phyloP scores from a whole-genome alignment of 2,888 invertebrate genomes.

The Chymomyza amoena region DNA sequence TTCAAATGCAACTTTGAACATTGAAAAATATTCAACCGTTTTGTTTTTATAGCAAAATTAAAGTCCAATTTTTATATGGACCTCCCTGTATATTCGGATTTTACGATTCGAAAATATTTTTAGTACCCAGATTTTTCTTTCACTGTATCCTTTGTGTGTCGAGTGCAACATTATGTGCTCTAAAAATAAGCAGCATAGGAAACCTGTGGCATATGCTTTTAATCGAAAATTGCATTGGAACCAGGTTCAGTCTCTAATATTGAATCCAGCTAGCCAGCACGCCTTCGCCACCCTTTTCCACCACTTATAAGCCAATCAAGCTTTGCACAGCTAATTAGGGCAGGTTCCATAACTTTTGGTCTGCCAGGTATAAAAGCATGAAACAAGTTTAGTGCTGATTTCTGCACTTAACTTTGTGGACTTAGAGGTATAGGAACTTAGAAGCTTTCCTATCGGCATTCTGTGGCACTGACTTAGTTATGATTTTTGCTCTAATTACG shows the following conservation, averaged over 20 bases:
- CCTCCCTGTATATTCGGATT: too few species aligned
- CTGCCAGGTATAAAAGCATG: not conserved
- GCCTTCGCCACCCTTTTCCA: not conserved
- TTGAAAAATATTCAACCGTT: too few species aligned
- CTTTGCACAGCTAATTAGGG: not conserved
- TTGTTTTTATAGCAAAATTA: too few species aligned
- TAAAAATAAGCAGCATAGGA: not conserved
- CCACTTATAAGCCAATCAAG: not conserved
- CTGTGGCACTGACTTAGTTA: not conserved
- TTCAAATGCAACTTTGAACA: too few species aligned
- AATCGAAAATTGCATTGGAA: not conserved
- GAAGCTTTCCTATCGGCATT: not conserved
- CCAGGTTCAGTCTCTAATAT: not conserved
- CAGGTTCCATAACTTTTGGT: not conserved
- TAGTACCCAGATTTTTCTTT: too few species aligned
- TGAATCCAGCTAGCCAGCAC: not conserved
- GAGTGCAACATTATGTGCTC: not conserved
- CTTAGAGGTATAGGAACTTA: too few species aligned
- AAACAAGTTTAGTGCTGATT: not conserved
- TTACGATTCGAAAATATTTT: too few species aligned
- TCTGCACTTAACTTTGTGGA: not conserved
- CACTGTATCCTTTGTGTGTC: not conserved
- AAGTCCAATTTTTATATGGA: too few species aligned
- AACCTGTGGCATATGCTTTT: not conserved
- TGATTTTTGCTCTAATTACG: not conserved